These are phyloP conservation scores for Lerista edwardsae DNA, from an alignment of 2,797 vertebrate species.

Conservation along the genomic window DNA sequence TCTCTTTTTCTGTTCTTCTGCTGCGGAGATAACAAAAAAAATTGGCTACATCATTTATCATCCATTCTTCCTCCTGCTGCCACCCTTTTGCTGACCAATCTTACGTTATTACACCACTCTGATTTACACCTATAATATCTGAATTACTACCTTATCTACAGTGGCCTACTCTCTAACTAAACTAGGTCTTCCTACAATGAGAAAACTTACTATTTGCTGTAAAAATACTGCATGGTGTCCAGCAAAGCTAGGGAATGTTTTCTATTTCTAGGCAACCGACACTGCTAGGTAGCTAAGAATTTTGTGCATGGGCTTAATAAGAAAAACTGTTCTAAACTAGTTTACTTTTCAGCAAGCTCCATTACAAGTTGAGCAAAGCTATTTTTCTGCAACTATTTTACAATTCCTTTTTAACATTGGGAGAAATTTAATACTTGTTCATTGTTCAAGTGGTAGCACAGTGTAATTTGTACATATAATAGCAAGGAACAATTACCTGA, in stretches of 20 bases:
- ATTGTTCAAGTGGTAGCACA: no score
- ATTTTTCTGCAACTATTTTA: background rate
- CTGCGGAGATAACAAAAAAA: background rate
- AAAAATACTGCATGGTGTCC: background rate
- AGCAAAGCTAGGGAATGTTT: background rate
- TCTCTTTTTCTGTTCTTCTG: background rate
- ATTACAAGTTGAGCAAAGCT: background rate
- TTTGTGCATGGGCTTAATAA: no score
- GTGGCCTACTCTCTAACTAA: no score
- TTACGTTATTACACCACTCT: background rate
- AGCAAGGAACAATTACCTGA: constrained; percentile 76
- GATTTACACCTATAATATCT: background rate
- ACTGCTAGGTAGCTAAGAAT: no score
- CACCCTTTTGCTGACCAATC: background rate
- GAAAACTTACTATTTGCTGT: no score
- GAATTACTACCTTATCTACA: background rate
- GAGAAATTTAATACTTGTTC: background rate
- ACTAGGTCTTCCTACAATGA: no score
- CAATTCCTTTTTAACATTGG: background rate
- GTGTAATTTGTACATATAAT: background rate
- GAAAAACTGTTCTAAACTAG: no score
- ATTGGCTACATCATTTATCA: background rate
- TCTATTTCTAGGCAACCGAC: no score
- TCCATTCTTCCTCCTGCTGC: background rate
- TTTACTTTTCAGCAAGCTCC: no score